Conservation (phyloP, 2,888 invertebrate genomes). For the Linyphia triangularis region DNA sequence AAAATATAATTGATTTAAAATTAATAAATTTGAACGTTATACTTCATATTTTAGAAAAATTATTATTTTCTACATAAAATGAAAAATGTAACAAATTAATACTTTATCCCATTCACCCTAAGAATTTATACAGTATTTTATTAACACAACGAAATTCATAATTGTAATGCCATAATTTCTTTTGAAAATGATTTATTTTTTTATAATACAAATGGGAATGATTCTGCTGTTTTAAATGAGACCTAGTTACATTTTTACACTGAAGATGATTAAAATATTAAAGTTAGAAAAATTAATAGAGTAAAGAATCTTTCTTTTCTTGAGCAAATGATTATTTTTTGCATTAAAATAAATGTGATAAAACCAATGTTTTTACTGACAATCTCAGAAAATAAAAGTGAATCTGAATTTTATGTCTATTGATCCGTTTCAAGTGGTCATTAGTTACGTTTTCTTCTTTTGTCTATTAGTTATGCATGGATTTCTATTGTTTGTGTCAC, state of each 20-base stretch:
- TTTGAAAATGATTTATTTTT: background rate
- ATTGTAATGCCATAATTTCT: background rate
- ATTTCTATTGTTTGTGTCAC: slow-evolving; percentile 24
- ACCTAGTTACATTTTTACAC: background rate
- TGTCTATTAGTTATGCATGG: slow-evolving; percentile 17
- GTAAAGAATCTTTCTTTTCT: background rate
- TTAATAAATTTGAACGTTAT: too few species aligned
- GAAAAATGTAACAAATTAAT: too few species aligned
- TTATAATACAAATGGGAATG: background rate
- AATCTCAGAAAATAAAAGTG: background rate
- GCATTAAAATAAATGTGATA: background rate
- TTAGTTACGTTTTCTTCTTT: slow-evolving; percentile 11
- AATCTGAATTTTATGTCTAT: background rate
- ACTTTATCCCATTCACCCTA: too few species aligned
- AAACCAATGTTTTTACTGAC: background rate
- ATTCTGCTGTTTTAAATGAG: background rate
- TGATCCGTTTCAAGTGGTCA: slow-evolving; percentile 41
- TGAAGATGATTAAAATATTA: background rate
- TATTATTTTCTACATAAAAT: too few species aligned
- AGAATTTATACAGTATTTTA: too few species aligned
- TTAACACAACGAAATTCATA: too few species aligned
- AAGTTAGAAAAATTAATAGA: background rate
- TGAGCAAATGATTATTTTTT: background rate
- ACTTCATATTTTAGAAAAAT: too few species aligned
- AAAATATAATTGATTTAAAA: too few species aligned